Conservation (phyloP, 35 echinoderm and acorn worm species). For the Heliocidaris tuberculata region DNA sequence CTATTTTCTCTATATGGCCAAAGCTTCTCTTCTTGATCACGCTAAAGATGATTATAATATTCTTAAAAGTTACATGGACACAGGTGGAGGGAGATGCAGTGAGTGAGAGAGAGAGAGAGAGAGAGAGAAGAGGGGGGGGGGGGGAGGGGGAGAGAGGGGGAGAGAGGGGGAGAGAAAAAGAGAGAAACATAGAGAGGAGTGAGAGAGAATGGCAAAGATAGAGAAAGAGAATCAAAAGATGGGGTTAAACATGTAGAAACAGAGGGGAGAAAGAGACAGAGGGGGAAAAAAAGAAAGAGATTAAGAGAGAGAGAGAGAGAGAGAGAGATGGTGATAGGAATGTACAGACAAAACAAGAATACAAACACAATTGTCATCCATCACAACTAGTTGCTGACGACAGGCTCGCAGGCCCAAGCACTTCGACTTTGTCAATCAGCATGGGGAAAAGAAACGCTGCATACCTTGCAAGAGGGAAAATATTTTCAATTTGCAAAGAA, state of each 20-base stretch:
- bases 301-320: not conserved
- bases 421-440: conserved; percentile 32
- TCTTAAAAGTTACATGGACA: too few relatives aligned
- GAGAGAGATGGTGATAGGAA: not conserved
- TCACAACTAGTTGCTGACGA: conserved; percentile 22
- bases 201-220: not conserved
- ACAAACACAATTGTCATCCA: not conserved
- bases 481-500: not conserved
- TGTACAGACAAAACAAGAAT: not conserved
- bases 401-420: not conserved
- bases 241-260: not conserved
- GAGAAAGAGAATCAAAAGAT: not conserved
- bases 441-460: not conserved
- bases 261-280: not conserved
- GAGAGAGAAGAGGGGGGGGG: too few relatives aligned
- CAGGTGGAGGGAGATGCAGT: too few relatives aligned
- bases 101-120: too few relatives aligned
- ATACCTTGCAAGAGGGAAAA: conserved; percentile 2
- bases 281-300: not conserved
- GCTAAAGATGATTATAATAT: too few relatives aligned
- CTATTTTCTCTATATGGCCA: too few relatives aligned
- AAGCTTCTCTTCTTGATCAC: too few relatives aligned
- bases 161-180: too few relatives aligned
- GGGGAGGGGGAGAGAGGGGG: too few relatives aligned
- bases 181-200: not conserved